Conservation (phyloP, 1,140 invertebrate genomes). For the Atta colombica region DNA sequence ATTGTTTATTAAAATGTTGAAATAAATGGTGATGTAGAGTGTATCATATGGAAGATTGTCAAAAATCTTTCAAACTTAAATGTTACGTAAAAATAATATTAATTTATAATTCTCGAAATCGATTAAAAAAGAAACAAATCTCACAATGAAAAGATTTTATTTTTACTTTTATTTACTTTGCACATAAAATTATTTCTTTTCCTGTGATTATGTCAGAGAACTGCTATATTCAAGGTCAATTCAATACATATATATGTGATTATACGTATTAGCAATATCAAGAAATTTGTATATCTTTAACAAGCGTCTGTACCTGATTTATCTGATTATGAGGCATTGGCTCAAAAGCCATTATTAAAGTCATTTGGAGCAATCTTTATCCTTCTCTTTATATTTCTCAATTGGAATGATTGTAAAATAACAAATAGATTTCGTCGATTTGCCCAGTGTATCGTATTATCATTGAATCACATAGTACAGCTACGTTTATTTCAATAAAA, state of each 20-base stretch:
- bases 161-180: not conserved
- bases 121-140: not conserved
- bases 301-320: not conserved
- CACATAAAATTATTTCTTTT: not conserved
- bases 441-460: not conserved
- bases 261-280: not conserved
- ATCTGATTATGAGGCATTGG: not conserved
- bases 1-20: not conserved
- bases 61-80: too few relatives aligned
- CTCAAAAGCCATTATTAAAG: not conserved
- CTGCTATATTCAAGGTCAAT: not conserved
- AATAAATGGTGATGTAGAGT: not conserved
- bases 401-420: conserved; percentile 19
- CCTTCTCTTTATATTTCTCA: not conserved
- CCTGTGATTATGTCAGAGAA: not conserved
- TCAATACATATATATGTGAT: not conserved
- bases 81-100: not conserved
- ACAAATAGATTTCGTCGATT: conserved; percentile 39
- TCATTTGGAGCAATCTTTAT: not conserved
- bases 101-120: not conserved
- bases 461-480: conserved; percentile 18
- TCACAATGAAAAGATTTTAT: not conserved
- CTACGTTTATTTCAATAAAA: conserved; percentile 34
- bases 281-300: not conserved
- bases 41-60: too few relatives aligned